A percentile compares a stretch with the other conserved stretches of the same genome.
phyloP scores from a whole-genome alignment of 23 tunicate genomes.

The Ascidia mentula region DNA sequence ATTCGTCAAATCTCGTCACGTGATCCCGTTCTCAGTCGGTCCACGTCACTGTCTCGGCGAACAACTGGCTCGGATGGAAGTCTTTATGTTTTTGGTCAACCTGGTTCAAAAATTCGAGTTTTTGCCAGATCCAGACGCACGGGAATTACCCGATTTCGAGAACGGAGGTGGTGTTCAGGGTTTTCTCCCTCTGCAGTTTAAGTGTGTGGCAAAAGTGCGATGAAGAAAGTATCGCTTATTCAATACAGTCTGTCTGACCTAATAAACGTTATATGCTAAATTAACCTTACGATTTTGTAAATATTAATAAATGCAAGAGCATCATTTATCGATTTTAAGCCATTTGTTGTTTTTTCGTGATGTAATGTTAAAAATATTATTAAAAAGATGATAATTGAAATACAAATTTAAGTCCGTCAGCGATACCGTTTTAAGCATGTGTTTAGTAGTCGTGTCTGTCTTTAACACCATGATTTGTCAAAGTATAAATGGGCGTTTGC shows the following conservation, averaged over 20 bases:
- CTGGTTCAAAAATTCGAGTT: slow-evolving; percentile 26
- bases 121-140: slow-evolving; percentile 19
- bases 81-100: slow-evolving; percentile 15
- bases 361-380: too few species aligned
- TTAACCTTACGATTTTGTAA: background rate
- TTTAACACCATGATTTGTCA: too few species aligned
- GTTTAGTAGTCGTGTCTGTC: too few species aligned
- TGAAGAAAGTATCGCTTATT: background rate
- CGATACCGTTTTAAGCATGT: too few species aligned
- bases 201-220: background rate
- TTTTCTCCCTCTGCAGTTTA: background rate
- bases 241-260: too few species aligned
- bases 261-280: background rate
- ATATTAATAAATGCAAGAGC: too few species aligned
- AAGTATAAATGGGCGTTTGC: too few species aligned
- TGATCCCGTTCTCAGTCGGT: background rate
- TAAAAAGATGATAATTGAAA: too few species aligned
- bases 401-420: too few species aligned
- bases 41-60: slow-evolving; percentile 4
- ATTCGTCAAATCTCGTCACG: background rate
- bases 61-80: background rate
- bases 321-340: too few species aligned
- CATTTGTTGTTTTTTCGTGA: too few species aligned
- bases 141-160: slow-evolving; percentile 8
- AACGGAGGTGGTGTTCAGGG: background rate